phyloP scores from a whole-genome alignment of 2,888 invertebrate genomes.

The Temnothorax rugatulus region DNA sequence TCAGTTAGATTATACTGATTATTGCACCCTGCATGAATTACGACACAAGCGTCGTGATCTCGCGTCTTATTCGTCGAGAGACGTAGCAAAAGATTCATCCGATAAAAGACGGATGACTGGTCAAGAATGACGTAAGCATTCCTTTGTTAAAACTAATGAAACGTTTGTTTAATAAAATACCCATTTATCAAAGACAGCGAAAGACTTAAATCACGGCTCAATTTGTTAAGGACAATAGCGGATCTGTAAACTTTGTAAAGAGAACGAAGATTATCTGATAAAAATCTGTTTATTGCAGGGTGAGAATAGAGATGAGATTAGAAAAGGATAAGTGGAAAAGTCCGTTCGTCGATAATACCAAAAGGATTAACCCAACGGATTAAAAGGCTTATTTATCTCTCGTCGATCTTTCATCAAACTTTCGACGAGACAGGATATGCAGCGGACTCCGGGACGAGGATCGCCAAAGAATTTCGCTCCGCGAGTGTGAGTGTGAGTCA shows the following conservation, averaged over 20 bases:
- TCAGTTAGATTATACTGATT: neutral
- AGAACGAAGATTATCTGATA: neutral
- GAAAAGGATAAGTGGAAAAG: neutral
- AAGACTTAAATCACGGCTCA: neutral
- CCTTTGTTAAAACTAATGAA: neutral
- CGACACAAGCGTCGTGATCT: neutral
- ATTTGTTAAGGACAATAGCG: neutral
- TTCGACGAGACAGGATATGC: conserved; percentile 8
- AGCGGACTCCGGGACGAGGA: conserved; percentile 4
- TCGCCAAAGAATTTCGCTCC: conserved; percentile 49
- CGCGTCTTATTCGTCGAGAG: neutral
- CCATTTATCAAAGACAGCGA: neutral
- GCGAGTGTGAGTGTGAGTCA: conserved; percentile 56
- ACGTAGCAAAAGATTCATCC: neutral
- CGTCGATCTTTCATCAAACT: neutral
- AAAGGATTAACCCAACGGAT: neutral
- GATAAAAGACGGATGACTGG: neutral
- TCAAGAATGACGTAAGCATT: neutral
- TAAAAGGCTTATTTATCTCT: neutral
- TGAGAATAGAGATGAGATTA: neutral
- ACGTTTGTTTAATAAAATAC: neutral
- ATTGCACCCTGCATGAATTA: neutral
- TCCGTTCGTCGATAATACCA: neutral
- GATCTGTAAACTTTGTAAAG: neutral
- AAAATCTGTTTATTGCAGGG: neutral